Base-by-base conservation (phyloP, 2,888 invertebrate species). In the Odiellus spinosus region DNA sequence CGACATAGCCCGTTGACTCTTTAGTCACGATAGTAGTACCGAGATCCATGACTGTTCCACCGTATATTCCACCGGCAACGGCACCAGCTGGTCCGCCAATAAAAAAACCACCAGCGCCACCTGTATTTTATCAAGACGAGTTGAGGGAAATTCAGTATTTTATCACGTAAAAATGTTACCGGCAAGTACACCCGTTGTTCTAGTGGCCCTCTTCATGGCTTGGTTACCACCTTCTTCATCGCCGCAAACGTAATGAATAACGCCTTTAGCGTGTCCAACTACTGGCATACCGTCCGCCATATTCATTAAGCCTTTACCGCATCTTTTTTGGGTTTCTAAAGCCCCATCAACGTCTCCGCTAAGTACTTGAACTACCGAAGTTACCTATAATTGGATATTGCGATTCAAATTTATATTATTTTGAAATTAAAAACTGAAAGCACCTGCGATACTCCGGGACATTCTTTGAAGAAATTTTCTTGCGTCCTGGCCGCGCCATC, bases 201-300 rank as follows among this genome's bases (percentile, higher is more conserved):
- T 33, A 4, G 49, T 45, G 2, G 55, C 50, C 8, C 42, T 19
- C 40, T 45, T 52, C 47, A 55, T 48, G 15, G 50, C 51, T 11
- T 45, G 43, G 36, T 52, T 40, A 12, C 51, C 55, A 15, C 50
- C 50, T 42, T 49, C 43, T 5, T 38, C 32, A 42, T 55, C 55
- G 5, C 55, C 55, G 8, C n/a, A n/a, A 12, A 44, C 47, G 36
- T 52, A 47, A 43, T 55, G 55, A 21, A 55, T 19, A 5, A 14
- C 42, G 12, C 51, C 53, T 44, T 54, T 54, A 4, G 44, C 40
- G 42, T 54, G 54, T 15, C 54, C 54, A 6, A 54, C 51, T 3
- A 48, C 43, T 10, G 54, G 54, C 10, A 54, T 21, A 10, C 48
- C 51, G 33, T 54, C 46, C 3, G 45, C 53, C 1, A 54, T 2